Percentiles rank a stretch among this genome's conserved stretches.
These are phyloP conservation scores for Nettapus auritus DNA, from an alignment of 2,113 vertebrate genomes.

Conservation along the genomic window DNA sequence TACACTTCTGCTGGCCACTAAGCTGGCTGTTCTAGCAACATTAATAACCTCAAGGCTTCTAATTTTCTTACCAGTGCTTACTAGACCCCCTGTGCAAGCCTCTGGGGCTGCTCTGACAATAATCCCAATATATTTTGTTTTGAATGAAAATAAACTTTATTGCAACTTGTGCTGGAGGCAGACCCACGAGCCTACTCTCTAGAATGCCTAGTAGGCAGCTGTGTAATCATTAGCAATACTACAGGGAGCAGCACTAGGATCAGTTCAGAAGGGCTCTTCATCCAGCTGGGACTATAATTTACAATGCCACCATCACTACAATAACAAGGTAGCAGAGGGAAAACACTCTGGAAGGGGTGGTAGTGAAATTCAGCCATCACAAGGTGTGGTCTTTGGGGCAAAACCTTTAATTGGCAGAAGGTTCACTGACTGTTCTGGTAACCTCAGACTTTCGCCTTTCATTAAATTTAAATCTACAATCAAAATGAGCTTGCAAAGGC, in stretches of 20 bases:
- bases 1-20: conserved; percentile 65
- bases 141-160: conserved; percentile 77
- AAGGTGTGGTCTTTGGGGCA: conserved; percentile 60
- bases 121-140: conserved; percentile 77
- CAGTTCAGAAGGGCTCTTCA: conserved; percentile 61
- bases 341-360: conserved; percentile 53
- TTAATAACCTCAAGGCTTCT: conserved; percentile 73
- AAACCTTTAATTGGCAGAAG: conserved; percentile 22
- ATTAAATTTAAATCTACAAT: conserved; percentile 14
- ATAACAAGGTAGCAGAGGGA: conserved; percentile 68
- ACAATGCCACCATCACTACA: conserved; percentile 65
- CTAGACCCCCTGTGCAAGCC: conserved; percentile 69
- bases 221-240: conserved; percentile 76
- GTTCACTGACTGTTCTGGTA: conserved; percentile 44
- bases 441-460: conserved; percentile 44
- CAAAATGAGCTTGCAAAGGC: not conserved
- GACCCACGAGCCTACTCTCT: conserved; percentile 46
- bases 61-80: conserved; percentile 73
- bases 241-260: conserved; percentile 52
- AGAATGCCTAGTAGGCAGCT: conserved; percentile 74
- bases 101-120: conserved; percentile 68
- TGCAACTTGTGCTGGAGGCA: conserved; percentile 65
- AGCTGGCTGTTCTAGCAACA: conserved; percentile 62
- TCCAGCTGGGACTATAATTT: conserved; percentile 73
- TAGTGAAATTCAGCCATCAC: conserved; percentile 52